These are phyloP conservation scores for Tapirus terrestris DNA, from an alignment of 2,113 vertebrate genomes.

Conservation along the genomic window DNA sequence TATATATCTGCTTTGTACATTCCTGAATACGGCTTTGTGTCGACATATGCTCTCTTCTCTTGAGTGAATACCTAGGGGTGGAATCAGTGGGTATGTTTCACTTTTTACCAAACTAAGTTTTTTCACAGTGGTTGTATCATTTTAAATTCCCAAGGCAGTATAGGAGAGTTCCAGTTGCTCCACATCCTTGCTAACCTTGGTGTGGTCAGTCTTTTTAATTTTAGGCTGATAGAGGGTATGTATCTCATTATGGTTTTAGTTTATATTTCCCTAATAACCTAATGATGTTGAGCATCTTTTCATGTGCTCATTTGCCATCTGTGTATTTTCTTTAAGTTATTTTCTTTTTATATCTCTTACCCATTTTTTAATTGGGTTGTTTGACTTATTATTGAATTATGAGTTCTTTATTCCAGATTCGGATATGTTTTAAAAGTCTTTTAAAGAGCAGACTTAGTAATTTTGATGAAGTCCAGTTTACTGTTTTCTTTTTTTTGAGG, in stretches of 20 bases:
- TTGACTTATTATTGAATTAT: neutral
- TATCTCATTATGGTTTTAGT: neutral
- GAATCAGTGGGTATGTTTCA: neutral
- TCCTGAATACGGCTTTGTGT: neutral
- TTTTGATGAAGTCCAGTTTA: neutral
- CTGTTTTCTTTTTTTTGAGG: neutral
- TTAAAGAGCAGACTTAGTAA: neutral
- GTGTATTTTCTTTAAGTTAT: neutral
- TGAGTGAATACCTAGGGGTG: neutral
- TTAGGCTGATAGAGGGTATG: neutral
- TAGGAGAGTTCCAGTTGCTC: neutral
- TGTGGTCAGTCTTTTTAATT: neutral
- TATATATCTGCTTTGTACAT: neutral
- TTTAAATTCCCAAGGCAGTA: slow-evolving; percentile 34
- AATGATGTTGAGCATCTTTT: neutral
- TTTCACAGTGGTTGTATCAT: neutral
- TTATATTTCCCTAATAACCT: neutral
- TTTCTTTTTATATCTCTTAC: neutral
- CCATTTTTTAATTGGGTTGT: neutral
- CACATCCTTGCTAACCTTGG: neutral
- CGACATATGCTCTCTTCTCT: neutral
- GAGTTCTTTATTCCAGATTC: neutral
- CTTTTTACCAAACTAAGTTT: neutral
- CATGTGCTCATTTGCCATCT: neutral
- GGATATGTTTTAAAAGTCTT: neutral